A percentile compares a stretch with the other conserved stretches of the same genome.
These are phyloP conservation scores for Zophobas atratus DNA, from an alignment of 1,140 invertebrate species.

Conservation along the genomic window DNA sequence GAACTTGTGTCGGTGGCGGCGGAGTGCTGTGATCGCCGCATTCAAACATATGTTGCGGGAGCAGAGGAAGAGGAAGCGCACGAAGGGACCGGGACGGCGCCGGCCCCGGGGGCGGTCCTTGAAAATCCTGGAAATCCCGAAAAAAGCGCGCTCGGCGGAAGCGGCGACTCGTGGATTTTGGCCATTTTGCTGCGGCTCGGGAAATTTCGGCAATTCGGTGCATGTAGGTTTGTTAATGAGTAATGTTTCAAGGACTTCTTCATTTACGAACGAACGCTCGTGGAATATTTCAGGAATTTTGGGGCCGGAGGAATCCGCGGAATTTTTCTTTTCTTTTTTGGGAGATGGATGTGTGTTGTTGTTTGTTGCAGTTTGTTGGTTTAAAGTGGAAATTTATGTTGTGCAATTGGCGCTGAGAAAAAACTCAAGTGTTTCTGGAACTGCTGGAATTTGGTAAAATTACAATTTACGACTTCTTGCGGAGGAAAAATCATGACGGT, in stretches of 20 bases:
- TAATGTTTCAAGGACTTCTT: constrained; percentile 8
- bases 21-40: neutral
- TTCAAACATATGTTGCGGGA: constrained; percentile 26
- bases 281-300: neutral
- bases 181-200: neutral
- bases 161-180: too few relatives aligned
- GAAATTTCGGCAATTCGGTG: neutral
- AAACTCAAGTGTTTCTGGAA: too few relatives aligned
- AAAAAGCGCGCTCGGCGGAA: neutral
- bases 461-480: too few relatives aligned
- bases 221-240: constrained; percentile 6
- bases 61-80: constrained; percentile 26
- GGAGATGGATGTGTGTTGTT: neutral
- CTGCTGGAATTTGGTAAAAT: too few relatives aligned
- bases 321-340: constrained; percentile 1
- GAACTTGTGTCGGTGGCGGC: constrained; percentile 27
- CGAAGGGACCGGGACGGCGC: neutral
- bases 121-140: constrained; percentile 8
- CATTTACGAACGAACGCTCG: neutral
- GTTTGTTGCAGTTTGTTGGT: neutral
- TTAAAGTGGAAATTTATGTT: neutral
- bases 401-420: too few relatives aligned
- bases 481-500: too few relatives aligned
- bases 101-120: neutral
- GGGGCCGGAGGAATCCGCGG: neutral